phyloP scores from a whole-genome alignment of 2,113 vertebrate species.

The Pterocles gutturalis region DNA sequence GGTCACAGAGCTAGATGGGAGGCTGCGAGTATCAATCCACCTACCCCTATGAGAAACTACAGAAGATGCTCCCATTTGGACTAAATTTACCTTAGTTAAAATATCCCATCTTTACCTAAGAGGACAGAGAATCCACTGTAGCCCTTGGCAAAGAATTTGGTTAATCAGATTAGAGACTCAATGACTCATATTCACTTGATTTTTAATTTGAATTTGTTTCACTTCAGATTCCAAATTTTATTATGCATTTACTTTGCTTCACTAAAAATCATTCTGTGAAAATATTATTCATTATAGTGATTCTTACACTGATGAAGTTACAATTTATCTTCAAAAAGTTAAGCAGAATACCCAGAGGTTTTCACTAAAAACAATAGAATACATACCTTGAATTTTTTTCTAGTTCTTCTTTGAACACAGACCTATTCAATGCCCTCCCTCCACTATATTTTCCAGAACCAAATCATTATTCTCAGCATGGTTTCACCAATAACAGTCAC shows the following conservation, averaged over 20 bases:
- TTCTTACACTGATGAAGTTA: background rate
- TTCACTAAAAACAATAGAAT: background rate
- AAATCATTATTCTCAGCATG: background rate
- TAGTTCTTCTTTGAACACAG: background rate
- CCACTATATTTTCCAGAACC: background rate
- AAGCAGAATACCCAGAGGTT: background rate
- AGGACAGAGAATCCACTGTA: background rate
- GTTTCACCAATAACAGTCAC: background rate
- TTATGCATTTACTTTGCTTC: background rate
- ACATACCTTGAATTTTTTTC: background rate
- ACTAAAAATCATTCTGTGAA: background rate
- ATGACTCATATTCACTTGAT: background rate
- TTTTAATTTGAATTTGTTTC: background rate
- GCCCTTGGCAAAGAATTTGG: background rate
- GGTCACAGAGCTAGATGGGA: background rate
- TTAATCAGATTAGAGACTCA: background rate
- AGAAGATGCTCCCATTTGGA: background rate
- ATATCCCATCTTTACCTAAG: background rate
- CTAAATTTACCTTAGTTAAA: background rate
- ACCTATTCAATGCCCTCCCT: background rate
- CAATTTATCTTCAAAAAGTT: background rate
- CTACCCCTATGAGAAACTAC: background rate
- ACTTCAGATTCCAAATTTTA: background rate
- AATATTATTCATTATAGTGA: background rate
- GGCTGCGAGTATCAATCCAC: background rate